Evolutionary conservation across 2,113 vertebrate species (phyloP).

Genomic region (Neolamprologus hecqui): DNA sequence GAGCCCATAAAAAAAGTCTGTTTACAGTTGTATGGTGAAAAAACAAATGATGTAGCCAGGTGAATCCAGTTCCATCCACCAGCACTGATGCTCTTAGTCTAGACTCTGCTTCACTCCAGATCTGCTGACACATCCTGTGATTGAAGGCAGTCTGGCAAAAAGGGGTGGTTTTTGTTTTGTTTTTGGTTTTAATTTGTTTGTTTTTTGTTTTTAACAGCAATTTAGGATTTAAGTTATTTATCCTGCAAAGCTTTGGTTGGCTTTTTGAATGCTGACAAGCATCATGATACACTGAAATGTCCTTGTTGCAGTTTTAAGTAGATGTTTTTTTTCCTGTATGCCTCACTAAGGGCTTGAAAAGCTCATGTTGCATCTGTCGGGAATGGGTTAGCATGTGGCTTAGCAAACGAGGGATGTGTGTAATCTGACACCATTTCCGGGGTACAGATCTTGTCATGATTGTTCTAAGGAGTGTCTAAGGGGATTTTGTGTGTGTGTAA

Average conservation of each 20-base stretch:
- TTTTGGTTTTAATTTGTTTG: background rate
- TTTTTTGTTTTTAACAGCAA: constrained; percentile 5
- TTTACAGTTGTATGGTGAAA: background rate
- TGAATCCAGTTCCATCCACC: background rate
- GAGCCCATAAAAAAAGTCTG: background rate
- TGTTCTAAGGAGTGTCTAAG: constrained; percentile 18
- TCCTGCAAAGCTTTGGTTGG: background rate
- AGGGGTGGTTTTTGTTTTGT: background rate
- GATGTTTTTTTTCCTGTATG: background rate
- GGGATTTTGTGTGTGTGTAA: background rate
- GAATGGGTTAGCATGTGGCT: constrained; percentile 45
- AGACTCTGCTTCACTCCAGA: background rate
- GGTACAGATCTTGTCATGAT: constrained; percentile 36
- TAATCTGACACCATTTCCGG: constrained; percentile 60
- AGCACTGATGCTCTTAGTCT: background rate
- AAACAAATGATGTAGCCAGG: background rate
- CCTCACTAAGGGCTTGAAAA: background rate
- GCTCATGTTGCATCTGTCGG: constrained; percentile 42
- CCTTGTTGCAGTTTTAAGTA: background rate
- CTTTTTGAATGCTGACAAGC: background rate
- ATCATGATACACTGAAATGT: background rate
- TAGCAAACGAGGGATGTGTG: constrained; percentile 44
- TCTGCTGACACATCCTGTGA: constrained; percentile 32
- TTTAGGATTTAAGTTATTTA: constrained; percentile 10
- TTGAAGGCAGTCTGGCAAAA: constrained; percentile 10